Evolutionary conservation across 2,888 invertebrate species (phyloP).

Genomic region (Bhutanitis thaidina): DNA sequence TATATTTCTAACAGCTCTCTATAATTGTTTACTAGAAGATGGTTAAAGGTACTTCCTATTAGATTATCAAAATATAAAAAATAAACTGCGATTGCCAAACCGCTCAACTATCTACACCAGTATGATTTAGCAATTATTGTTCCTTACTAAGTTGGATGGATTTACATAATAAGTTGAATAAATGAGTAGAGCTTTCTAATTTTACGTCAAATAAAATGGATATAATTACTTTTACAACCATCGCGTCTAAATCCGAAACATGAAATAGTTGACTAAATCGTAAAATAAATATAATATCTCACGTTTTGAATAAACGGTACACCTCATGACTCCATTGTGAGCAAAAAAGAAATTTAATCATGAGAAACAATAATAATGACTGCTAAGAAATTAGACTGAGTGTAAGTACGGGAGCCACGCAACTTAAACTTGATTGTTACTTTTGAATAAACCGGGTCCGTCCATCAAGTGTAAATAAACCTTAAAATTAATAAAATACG

Average conservation of each 20-base stretch:
- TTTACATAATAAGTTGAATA: too few relatives aligned
- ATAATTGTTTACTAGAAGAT: too few relatives aligned
- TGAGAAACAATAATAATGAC: slow-evolving; percentile 78
- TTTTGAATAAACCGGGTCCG: slow-evolving; percentile 54
- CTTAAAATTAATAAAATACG: slow-evolving; percentile 32
- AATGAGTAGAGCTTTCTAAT: too few relatives aligned
- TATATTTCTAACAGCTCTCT: too few relatives aligned
- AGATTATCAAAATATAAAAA: too few relatives aligned
- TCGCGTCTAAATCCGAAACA: not conserved
- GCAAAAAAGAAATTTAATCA: slow-evolving; percentile 79
- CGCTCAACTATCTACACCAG: too few relatives aligned
- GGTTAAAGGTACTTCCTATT: too few relatives aligned
- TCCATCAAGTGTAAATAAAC: slow-evolving; percentile 31
- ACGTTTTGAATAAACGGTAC: slow-evolving; percentile 55
- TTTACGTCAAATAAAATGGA: too few relatives aligned
- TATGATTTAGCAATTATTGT: too few relatives aligned
- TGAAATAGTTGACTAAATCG: slow-evolving; percentile 31
- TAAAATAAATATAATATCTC: slow-evolving; percentile 48
- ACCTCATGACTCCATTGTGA: slow-evolving; percentile 63
- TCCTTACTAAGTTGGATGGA: too few relatives aligned
- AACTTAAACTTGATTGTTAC: slow-evolving; percentile 65
- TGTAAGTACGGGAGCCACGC: slow-evolving; percentile 79
- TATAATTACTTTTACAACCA: slow-evolving; percentile 1
- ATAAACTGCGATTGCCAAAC: too few relatives aligned
- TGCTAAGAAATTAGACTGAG: slow-evolving; percentile 73